A percentile compares a stretch with the other conserved stretches of the same genome.
phyloP scores from a whole-genome alignment of 2,113 vertebrate species.

The Dasyornis broadbenti region DNA sequence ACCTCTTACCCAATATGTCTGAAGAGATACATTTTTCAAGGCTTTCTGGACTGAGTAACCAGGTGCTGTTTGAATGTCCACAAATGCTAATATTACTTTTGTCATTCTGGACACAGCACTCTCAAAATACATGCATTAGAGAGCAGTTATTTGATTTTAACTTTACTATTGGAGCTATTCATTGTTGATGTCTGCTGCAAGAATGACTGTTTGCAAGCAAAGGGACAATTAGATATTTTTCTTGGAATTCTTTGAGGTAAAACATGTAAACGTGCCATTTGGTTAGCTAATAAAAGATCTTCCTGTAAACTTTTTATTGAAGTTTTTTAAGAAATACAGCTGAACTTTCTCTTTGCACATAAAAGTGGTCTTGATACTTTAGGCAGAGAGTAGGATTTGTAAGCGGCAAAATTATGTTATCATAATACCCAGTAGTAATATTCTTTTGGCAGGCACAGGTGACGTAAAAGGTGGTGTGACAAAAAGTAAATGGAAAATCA shows the following conservation, averaged over 20 bases:
- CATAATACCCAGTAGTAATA: neutral
- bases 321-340: neutral
- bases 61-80: neutral
- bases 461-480: neutral
- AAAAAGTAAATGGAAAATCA: neutral
- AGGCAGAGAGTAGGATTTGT: neutral
- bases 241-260: neutral
- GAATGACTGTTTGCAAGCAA: neutral
- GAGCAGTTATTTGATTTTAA: neutral
- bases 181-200: neutral
- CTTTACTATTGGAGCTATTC: neutral
- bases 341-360: neutral
- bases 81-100: rapidly evolving
- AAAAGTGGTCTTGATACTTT: neutral
- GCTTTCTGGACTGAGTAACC: neutral
- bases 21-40: neutral
- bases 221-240: neutral
- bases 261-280: neutral
- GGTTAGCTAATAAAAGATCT: neutral
- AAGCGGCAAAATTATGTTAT: neutral
- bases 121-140: neutral
- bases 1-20: neutral
- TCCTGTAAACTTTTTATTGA: neutral
- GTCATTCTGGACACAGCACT: neutral
- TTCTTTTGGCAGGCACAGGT: neutral